These are phyloP conservation scores for Cryptomyrus ogoouensis DNA, from an alignment of 2,113 vertebrate species.

Conservation along the genomic window DNA sequence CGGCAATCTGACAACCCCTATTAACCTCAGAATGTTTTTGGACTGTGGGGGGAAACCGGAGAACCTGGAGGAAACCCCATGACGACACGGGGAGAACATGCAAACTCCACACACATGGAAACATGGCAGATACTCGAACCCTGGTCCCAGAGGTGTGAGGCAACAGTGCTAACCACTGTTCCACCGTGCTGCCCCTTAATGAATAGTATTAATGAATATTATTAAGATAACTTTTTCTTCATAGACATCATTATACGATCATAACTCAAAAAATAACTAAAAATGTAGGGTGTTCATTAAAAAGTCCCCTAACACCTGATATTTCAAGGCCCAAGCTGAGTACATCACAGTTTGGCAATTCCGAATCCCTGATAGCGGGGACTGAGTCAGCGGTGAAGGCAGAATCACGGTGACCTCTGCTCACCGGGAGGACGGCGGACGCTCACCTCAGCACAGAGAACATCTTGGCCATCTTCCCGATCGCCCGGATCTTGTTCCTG, in stretches of 20 bases:
- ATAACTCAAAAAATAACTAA: neutral
- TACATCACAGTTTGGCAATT: neutral
- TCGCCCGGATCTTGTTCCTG: conserved; percentile 73
- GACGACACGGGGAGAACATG: neutral
- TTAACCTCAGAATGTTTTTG: no score
- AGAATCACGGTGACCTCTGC: neutral
- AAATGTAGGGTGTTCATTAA: neutral
- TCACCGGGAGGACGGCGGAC: neutral
- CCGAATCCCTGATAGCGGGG: neutral
- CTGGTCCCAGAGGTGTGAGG: neutral
- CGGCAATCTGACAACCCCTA: no score
- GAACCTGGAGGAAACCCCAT: no score
- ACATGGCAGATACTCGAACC: neutral
- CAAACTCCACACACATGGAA: neutral
- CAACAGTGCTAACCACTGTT: neutral
- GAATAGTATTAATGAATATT: no score
- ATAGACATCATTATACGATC: no score
- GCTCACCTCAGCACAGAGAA: conserved; percentile 69
- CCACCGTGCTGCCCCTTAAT: no score
- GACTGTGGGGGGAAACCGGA: no score
- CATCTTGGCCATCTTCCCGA: conserved; percentile 77
- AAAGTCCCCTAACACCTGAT: neutral
- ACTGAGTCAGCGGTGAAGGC: neutral
- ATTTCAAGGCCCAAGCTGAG: neutral
- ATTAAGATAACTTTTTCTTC: no score